Base-by-base conservation (phyloP, 1,140 invertebrate species). In the Babylonia areolata region DNA sequence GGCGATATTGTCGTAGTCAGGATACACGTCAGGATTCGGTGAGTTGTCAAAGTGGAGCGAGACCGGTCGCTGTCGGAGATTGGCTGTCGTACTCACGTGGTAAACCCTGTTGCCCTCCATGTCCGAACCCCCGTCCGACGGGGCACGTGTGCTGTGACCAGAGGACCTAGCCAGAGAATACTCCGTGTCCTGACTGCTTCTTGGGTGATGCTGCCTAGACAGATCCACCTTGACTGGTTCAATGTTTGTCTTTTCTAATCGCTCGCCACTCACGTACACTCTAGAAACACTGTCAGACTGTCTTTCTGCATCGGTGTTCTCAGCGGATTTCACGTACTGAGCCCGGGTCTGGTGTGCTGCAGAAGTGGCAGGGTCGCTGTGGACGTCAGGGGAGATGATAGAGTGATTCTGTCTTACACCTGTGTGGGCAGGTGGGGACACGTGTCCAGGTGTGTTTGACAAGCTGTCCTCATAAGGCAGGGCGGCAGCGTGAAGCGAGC, bases 61-160 rank as follows among this genome's bases (percentile, higher is more conserved):
- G 54, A 35, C 54, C 11, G 58, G 81, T 1, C 54, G 35, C 9
- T 81, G 79, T 9, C n/a, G 54, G 31, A n/a, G 81, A 23, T 64
- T 23, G 58, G 58, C 58, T 64, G 58, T 64, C 15, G 58, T 64
- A 23, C 58, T 64, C 58, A 64, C 58, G 28, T 23, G 28, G 58
- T 64, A 64, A 6, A 23, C 28, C 23, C 28, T 64, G 58, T 23
- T 84, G 64, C 39, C 23, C 23, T 84, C 82, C 37, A 75, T 35
- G 82, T 84, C 82, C 46, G 82, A 84, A 64, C 64, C 69, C 20
- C 75, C 71, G 1, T 64, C 82, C 6, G 54, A 39, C 15, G 58
- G 23, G 28, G 28, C 15, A 23, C 23, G 58, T n/a, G n/a, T n/a
- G 6, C 58, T 64, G 23, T 12, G 58, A 11, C 15, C 58, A 23